Evolutionary conservation across 2,797 vertebrate genomes (phyloP).

Genomic region (Artibeus lituratus): DNA sequence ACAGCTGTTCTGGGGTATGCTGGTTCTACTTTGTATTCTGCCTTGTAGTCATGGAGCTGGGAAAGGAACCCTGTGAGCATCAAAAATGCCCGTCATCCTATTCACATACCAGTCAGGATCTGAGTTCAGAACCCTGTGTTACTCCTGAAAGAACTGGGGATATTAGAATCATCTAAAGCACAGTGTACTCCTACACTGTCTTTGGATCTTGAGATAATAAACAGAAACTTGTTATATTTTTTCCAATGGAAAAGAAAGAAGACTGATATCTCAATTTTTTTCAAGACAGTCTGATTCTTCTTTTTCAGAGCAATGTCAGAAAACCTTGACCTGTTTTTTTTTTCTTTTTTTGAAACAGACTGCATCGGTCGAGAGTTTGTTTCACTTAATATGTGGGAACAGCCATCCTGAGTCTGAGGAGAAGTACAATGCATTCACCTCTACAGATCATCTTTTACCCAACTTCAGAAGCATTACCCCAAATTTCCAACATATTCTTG

Average conservation of each 20-base stretch:
- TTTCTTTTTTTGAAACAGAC: not conserved
- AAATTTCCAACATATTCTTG: slow-evolving; percentile 4
- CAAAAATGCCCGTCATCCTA: not conserved
- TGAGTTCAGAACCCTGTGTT: slow-evolving; percentile 21
- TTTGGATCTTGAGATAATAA: slow-evolving; percentile 48
- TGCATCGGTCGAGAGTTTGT: slow-evolving; percentile 35
- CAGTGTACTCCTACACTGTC: not conserved
- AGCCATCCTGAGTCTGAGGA: not conserved
- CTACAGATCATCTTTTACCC: not conserved
- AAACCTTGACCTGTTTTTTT: slow-evolving; percentile 39
- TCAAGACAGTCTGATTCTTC: slow-evolving; percentile 15
- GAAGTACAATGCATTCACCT: slow-evolving; percentile 4
- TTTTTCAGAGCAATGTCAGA: slow-evolving; percentile 49
- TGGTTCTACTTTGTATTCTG: slow-evolving; percentile 31
- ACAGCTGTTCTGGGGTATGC: not conserved
- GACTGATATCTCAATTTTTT: slow-evolving; percentile 51
- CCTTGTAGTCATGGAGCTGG: not conserved
- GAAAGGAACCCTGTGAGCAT: slow-evolving; percentile 33
- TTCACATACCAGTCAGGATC: not conserved
- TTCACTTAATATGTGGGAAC: slow-evolving; percentile 22
- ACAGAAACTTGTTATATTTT: slow-evolving; percentile 36
- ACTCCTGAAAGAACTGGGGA: not conserved
- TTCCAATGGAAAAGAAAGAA: slow-evolving; percentile 42
- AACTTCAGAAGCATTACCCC: not conserved
- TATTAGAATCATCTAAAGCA: slow-evolving; percentile 35